phyloP scores from a whole-genome alignment of 1,140 invertebrate species.

The Kradibia gibbosae region DNA sequence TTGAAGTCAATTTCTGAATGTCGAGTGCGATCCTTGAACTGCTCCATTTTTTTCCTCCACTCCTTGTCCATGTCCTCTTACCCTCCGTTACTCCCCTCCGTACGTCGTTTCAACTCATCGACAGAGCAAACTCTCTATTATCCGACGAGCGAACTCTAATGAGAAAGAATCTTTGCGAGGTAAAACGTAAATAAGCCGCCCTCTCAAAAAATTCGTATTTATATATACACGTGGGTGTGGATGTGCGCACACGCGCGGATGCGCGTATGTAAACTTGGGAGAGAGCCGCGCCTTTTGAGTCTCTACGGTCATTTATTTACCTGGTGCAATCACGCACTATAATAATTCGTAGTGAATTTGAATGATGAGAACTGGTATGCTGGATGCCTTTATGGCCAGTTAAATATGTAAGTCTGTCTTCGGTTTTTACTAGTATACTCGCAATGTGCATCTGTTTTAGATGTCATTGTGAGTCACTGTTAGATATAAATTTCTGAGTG shows the following conservation, averaged over 20 bases:
- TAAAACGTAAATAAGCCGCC: background rate
- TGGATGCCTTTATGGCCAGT: background rate
- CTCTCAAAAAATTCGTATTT: background rate
- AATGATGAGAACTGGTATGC: background rate
- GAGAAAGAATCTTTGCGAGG: slow-evolving; percentile 36
- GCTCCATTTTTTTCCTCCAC: background rate
- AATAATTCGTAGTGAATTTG: slow-evolving; percentile 22
- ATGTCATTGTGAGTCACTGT: slow-evolving; percentile 14
- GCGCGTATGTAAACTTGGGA: too few relatives aligned
- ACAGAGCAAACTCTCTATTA: too few relatives aligned
- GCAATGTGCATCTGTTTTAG: slow-evolving; percentile 11
- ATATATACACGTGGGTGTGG: slow-evolving; percentile 4
- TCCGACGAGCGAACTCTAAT: slow-evolving; percentile 10
- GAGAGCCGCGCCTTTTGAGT: background rate
- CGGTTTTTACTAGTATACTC: background rate
- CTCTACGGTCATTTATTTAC: slow-evolving; percentile 22
- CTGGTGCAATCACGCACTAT: background rate
- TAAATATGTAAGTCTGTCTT: background rate
- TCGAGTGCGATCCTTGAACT: slow-evolving; percentile 23
- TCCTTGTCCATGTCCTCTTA: background rate
- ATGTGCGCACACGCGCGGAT: too few relatives aligned
- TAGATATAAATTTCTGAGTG: slow-evolving; percentile 16
- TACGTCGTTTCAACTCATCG: background rate
- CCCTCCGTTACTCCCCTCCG: background rate
- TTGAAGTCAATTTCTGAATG: slow-evolving; percentile 48